Evolutionary conservation across 1,140 invertebrate genomes (phyloP), one percentile per base, ranked within the genome.

Genomic region (Pseudomyrmex concolor): DNA sequence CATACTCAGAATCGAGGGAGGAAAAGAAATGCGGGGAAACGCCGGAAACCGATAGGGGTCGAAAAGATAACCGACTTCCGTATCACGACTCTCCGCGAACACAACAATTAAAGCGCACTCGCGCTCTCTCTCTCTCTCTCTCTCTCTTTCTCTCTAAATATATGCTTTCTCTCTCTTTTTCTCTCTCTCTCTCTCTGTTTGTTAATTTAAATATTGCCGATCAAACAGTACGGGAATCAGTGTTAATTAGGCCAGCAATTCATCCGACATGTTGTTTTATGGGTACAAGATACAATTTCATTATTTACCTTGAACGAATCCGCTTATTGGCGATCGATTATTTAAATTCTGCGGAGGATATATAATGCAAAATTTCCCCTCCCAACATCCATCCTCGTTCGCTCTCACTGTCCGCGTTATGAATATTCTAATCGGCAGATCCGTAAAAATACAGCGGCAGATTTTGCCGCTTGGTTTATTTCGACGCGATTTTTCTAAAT

Each of bases 261-360:
- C 54, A 73, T 73, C 54, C 59, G 55, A 74, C 62, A 82, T 34
- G 34, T 34, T 34, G 34, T 34, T 82, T 82, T 70, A 80, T 50
- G 64, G 34, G n/a, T 25, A 48, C 54, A 60, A 71, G 17, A 80
- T 57, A 60, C n/a, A 50, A 59, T 57, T 68, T 55, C 54, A 78
- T 48, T 80, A 71, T 80, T 80, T 71, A 71, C 15, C n/a, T 59
- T 50, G 54, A 71, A 10, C 34, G 51, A 80, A 71, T 80, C 54
- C 45, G 51, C 54, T 80, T 80, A 80, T 80, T 80, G 76, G 15
- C 19, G n/a, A 70, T 78, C 64, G 76, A 59, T 71, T 80, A 71
- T 80, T 80, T 80, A 80, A 80, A 71, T 80, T 34, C 55, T 48
- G 10, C 19, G 54, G 12, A 5, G 15, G 64, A 70, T 34, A 34